A percentile compares a stretch with the other conserved stretches of the same genome.
These are phyloP conservation scores for Rhinatrema bivittatum DNA, from an alignment of 2,797 vertebrate species.

Conservation along the genomic window DNA sequence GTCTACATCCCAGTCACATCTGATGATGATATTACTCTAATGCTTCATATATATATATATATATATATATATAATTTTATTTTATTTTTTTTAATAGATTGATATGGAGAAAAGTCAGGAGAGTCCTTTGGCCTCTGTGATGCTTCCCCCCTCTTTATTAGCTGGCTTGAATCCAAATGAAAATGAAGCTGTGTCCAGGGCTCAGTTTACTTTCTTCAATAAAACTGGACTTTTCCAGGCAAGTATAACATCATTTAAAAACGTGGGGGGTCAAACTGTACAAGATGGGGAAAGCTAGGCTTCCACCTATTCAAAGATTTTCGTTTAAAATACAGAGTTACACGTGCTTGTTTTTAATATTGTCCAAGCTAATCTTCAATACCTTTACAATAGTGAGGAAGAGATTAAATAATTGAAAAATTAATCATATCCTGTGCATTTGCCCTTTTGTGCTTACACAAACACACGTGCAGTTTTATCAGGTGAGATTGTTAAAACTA, in stretches of 20 bases:
- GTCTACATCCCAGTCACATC: background rate
- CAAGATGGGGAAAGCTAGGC: no score
- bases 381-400: no score
- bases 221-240: conserved; percentile 88
- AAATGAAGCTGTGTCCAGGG: conserved; percentile 64
- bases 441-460: no score
- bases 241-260: conserved; percentile 7
- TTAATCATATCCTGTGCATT: no score
- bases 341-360: no score
- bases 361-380: no score
- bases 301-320: no score
- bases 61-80: background rate
- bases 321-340: no score
- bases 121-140: conserved; percentile 70
- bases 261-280: no score
- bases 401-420: no score
- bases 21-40: background rate
- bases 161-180: conserved; percentile 60
- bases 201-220: conserved; percentile 92
- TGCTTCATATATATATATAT: background rate
- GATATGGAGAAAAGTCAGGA: conserved; percentile 61
- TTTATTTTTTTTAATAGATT: conserved; percentile 56
- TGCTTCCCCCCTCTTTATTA: conserved; percentile 75
- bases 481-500: no score
- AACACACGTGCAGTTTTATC: no score